Percentiles rank a stretch among this genome's conserved stretches.
phyloP scores from a whole-genome alignment of 2,113 vertebrate species.

The Sphyrna mokarran region DNA sequence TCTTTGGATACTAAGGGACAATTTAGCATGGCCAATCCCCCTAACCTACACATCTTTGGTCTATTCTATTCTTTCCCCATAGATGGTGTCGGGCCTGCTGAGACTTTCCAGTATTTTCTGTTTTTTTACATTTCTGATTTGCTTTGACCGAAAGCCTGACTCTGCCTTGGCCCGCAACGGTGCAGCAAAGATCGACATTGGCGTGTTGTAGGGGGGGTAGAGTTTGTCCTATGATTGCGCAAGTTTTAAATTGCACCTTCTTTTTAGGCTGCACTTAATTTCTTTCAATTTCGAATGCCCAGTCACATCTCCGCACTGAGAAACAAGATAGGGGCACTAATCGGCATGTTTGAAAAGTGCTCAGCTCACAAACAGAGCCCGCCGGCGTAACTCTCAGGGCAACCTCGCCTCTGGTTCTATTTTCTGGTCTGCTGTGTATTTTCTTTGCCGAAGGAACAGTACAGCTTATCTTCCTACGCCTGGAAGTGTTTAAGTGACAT shows the following conservation, averaged over 20 bases:
- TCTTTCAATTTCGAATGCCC: neutral
- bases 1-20: too few species aligned
- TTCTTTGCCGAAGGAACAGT: neutral
- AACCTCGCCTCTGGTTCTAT: neutral
- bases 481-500: conserved; percentile 27
- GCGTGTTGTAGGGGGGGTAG: neutral
- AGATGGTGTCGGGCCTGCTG: too few species aligned
- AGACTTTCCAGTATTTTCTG: too few species aligned
- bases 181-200: neutral
- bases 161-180: neutral
- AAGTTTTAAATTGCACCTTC: neutral
- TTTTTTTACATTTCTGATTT: too few species aligned
- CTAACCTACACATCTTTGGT: too few species aligned
- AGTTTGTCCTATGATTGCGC: neutral
- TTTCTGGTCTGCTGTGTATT: neutral
- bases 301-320: neutral
- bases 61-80: too few species aligned
- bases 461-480: neutral
- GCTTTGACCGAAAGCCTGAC: too few species aligned
- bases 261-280: neutral
- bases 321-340: neutral
- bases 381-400: neutral
- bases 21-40: too few species aligned
- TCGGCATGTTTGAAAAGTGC: neutral
- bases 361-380: neutral